Percentiles rank a stretch among this genome's conserved stretches.
Conservation (phyloP, 2,797 vertebrate genomes). For the Buphagus erythrorhynchus region DNA sequence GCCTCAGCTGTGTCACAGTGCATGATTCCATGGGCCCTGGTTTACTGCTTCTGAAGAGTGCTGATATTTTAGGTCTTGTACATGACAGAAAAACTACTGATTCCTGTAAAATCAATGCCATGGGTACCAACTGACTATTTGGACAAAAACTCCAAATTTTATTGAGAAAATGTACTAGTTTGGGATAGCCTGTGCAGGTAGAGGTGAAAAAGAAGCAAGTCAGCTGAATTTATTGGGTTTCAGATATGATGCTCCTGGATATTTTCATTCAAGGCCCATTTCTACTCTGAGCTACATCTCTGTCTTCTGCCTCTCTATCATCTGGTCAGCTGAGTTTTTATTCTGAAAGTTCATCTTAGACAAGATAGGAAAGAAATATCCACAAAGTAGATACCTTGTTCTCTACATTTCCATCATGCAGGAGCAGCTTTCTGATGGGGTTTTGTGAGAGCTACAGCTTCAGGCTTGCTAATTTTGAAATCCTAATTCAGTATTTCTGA, state of each 20-base stretch:
- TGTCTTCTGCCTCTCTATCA: neutral
- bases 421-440: neutral
- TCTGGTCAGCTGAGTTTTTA: neutral
- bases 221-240: neutral
- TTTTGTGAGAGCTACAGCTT: neutral
- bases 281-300: neutral
- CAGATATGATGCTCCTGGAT: neutral
- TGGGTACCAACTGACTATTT: neutral
- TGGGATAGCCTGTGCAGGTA: neutral
- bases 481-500: neutral
- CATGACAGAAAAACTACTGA: neutral
- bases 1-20: accelerated
- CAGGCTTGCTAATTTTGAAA: neutral
- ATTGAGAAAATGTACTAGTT: neutral
- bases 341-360: neutral
- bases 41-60: neutral
- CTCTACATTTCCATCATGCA: neutral
- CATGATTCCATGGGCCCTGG: accelerated
- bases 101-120: neutral
- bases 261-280: neutral
- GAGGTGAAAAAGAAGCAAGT: neutral
- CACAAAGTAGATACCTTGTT: neutral
- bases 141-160: neutral
- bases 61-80: neutral
- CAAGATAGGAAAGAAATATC: neutral